These are phyloP conservation scores for Bombylius discolor DNA, from an alignment of 2,888 invertebrate species.

Conservation along the genomic window DNA sequence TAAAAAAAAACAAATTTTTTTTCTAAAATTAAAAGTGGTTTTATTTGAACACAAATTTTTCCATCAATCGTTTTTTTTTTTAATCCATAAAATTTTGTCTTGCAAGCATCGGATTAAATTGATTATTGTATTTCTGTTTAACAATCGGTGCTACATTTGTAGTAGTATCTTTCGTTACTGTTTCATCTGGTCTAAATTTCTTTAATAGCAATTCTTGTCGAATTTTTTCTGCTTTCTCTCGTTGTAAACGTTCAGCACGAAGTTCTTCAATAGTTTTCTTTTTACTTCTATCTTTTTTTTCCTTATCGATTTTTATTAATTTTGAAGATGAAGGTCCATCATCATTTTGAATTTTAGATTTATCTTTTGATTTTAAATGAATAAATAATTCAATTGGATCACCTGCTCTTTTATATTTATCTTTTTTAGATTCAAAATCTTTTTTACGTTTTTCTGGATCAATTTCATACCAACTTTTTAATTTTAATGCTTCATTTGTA, in stretches of 20 bases:
- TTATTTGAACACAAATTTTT: too few relatives aligned
- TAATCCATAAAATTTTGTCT: slow-evolving; percentile 50
- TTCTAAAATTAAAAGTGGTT: too few relatives aligned
- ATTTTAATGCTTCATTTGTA: slow-evolving; percentile 71
- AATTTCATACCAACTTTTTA: slow-evolving; percentile 80
- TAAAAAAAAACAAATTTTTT: background rate
- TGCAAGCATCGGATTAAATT: slow-evolving; percentile 86
- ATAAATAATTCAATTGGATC: slow-evolving; percentile 62
- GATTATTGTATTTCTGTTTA: slow-evolving; percentile 83
- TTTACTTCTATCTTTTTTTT: slow-evolving; percentile 25
- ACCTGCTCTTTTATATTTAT: slow-evolving; percentile 50
- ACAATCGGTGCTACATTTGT: slow-evolving; percentile 30
- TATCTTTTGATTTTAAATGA: slow-evolving; percentile 19
- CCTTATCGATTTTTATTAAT: background rate
- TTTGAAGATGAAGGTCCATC: background rate
- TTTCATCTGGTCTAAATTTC: slow-evolving; percentile 22
- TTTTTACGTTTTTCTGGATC: slow-evolving; percentile 31
- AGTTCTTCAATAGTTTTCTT: slow-evolving; percentile 4
- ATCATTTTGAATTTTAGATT: slow-evolving; percentile 20
- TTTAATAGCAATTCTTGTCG: slow-evolving; percentile 43
- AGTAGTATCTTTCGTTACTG: slow-evolving; percentile 41
- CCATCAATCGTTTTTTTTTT: too few relatives aligned
- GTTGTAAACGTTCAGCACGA: slow-evolving; percentile 27
- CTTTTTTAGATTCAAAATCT: slow-evolving; percentile 41
- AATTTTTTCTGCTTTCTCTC: slow-evolving; percentile 67